Conservation (phyloP, 2,797 vertebrate genomes). For the Thamnophis elegans region DNA sequence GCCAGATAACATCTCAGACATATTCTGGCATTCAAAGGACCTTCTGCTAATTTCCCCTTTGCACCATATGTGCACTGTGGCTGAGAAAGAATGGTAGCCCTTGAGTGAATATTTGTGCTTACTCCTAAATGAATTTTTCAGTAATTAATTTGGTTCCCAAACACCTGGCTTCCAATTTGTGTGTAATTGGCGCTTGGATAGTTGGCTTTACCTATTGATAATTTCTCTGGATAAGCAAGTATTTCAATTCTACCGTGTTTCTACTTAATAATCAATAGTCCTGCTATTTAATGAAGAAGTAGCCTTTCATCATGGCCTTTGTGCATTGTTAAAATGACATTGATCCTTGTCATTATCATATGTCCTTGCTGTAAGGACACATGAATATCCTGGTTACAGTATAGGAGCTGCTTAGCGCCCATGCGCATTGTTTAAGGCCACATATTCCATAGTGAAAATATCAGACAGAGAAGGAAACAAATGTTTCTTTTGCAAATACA, state of each 20-base stretch:
- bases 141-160: conserved; percentile 65
- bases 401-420: conserved; percentile 59
- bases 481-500: conserved; percentile 53
- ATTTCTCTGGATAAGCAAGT: conserved; percentile 57
- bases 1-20: conserved; percentile 40
- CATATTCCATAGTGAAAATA: conserved; percentile 57
- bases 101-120: conserved; percentile 18
- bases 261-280: conserved; percentile 78
- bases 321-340: conserved; percentile 75
- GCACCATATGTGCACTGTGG: conserved; percentile 13
- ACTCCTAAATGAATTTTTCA: conserved; percentile 40
- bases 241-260: conserved; percentile 66
- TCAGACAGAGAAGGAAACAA: conserved; percentile 54
- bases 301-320: conserved; percentile 71
- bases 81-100: conserved; percentile 22
- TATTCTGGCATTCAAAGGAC: conserved; percentile 30
- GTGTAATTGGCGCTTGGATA: conserved; percentile 60
- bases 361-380: conserved; percentile 74
- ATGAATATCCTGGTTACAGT: conserved; percentile 61
- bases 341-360: conserved; percentile 78
- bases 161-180: conserved; percentile 65
- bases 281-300: conserved; percentile 71
- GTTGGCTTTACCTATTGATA: conserved; percentile 57
- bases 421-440: conserved; percentile 56
- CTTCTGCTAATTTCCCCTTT: conserved; percentile 43